Evolutionary conservation across 2,797 vertebrate species (phyloP).

Genomic region (Microctenopoma lineatum): DNA sequence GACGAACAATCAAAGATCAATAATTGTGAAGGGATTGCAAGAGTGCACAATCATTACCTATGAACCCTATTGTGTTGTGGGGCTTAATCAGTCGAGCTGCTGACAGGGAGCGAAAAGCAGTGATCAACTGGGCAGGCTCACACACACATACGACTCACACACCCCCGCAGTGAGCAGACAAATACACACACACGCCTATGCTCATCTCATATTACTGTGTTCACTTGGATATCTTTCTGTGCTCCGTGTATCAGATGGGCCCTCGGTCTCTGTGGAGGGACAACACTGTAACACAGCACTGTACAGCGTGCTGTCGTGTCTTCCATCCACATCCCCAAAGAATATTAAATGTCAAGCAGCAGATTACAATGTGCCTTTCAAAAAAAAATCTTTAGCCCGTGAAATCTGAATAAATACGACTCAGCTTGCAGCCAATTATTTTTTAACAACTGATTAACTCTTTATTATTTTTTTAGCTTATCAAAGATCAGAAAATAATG

Average conservation of each 20-base stretch:
- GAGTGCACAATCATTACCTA: slow-evolving; percentile 86
- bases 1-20: slow-evolving; percentile 85
- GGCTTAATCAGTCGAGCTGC: slow-evolving; percentile 82
- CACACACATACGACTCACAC: slow-evolving; percentile 73
- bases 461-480: background rate
- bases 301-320: slow-evolving; percentile 68
- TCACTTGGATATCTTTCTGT: slow-evolving; percentile 78
- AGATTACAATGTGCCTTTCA: slow-evolving; percentile 66
- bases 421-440: background rate
- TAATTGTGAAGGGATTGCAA: slow-evolving; percentile 86
- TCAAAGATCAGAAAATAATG: background rate
- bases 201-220: slow-evolving; percentile 75
- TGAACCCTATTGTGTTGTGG: slow-evolving; percentile 83
- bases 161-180: slow-evolving; percentile 65
- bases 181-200: slow-evolving; percentile 36
- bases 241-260: slow-evolving; percentile 77
- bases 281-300: slow-evolving; percentile 76
- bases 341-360: slow-evolving; percentile 78
- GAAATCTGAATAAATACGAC: slow-evolving; percentile 25
- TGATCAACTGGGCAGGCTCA: slow-evolving; percentile 65
- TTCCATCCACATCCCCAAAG: slow-evolving; percentile 70
- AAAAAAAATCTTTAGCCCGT: slow-evolving; percentile 25
- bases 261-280: slow-evolving; percentile 70
- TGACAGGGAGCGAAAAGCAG: slow-evolving; percentile 74
- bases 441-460: background rate